Evolutionary conservation across 30 jellyfish, hydroid and myxozoan genomes (phyloP).

Genomic region (Mastigias papua): DNA sequence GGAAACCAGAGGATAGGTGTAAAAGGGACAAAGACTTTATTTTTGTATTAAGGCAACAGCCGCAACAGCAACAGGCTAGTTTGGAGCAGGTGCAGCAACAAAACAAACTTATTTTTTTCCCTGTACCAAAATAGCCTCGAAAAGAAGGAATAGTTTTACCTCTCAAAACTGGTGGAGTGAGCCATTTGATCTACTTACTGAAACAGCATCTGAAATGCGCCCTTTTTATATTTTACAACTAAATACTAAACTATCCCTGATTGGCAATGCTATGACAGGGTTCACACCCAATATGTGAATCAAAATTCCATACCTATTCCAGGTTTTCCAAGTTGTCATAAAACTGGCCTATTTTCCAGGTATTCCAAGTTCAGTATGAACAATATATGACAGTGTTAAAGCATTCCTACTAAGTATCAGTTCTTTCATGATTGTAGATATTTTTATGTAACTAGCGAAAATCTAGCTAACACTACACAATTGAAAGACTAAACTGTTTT

Average conservation of each 20-base stretch:
- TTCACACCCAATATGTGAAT: not conserved
- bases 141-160: not conserved
- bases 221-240: not conserved
- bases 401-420: no score
- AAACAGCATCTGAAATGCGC: not conserved
- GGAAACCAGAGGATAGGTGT: slow-evolving; percentile 9
- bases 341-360: no score
- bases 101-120: slow-evolving; percentile 9
- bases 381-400: no score
- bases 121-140: slow-evolving; percentile 21
- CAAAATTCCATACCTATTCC: no score
- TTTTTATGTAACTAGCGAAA: no score
- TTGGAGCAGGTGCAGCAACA: slow-evolving; percentile 46
- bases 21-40: not conserved
- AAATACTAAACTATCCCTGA: not conserved
- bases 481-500: no score
- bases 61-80: slow-evolving; percentile 31
- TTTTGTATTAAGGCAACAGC: not conserved
- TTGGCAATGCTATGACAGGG: not conserved
- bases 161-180: not conserved
- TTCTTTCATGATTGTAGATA: no score
- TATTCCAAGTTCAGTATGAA: no score
- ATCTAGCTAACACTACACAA: no score
- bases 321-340: no score
- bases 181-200: no score